These are phyloP conservation scores for Tarsius wallacei DNA, from an alignment of 2,797 vertebrate species.

Conservation along the genomic window DNA sequence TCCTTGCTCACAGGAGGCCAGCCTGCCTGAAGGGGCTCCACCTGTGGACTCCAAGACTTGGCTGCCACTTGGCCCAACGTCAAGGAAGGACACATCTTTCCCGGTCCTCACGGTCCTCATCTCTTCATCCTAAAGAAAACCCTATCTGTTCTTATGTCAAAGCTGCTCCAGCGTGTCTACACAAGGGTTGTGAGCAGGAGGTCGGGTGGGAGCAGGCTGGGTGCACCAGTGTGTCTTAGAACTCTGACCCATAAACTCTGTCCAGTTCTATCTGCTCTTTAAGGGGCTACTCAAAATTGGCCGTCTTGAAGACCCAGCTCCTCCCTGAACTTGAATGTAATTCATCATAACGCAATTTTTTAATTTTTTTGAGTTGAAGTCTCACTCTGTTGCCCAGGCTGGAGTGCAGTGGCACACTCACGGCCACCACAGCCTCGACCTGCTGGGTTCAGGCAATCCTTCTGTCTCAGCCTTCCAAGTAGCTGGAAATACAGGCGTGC, in stretches of 20 bases:
- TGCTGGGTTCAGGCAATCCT: too few relatives aligned
- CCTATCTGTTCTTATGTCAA: neutral
- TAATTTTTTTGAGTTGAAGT: too few relatives aligned
- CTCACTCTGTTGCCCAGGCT: too few relatives aligned
- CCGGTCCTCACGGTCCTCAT: neutral
- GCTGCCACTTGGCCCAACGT: neutral
- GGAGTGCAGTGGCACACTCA: too few relatives aligned
- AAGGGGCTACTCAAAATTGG: neutral
- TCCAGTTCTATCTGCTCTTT: neutral
- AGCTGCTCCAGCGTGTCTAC: neutral
- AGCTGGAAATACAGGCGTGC: too few relatives aligned
- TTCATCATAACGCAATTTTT: neutral
- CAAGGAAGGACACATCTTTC: neutral
- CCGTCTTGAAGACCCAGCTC: neutral
- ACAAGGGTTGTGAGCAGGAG: neutral
- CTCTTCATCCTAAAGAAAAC: neutral
- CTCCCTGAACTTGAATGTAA: neutral
- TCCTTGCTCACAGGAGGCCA: neutral
- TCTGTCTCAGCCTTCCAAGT: too few relatives aligned
- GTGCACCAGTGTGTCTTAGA: rapidly evolving
- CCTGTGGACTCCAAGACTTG: neutral
- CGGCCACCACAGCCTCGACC: too few relatives aligned
- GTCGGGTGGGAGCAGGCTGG: neutral
- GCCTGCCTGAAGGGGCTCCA: rapidly evolving
- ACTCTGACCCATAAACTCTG: neutral